Evolutionary conservation across 2,888 invertebrate species (phyloP), one percentile per base, ranked within the genome.

Genomic region (Coecobrya sp.): DNA sequence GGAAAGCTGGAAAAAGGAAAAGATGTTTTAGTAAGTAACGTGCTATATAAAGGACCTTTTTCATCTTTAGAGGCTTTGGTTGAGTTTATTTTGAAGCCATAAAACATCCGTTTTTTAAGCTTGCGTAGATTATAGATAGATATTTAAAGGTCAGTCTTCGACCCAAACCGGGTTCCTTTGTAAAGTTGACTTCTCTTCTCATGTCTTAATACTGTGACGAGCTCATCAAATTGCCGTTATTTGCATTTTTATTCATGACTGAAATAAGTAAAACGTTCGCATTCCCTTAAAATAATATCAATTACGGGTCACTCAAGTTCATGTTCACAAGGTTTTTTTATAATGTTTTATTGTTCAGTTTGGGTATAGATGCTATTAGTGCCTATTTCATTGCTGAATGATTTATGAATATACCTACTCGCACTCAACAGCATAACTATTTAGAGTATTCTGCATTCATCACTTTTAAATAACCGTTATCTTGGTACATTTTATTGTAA

Each of bases 271-370:
- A 5, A 16, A 22, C n/a, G 25, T 25, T 13, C 27, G 1, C 1
- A 16, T 16, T 68, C 36, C 25, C 65, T 25, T 65, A 62, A 65
- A 65, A 8, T 13, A 68, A 0, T 65, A 16, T 82, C 65, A 85
- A 76, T 85, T 42, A 79, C 22, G 42, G 86, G 81, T 91, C 79
- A 86, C 27, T 91, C 86, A 86, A 91, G 91, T 91, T 82, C 82
- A 82, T 79, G 91, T 82, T 42, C 76, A 76, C 25, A 86, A 36
- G 36, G 36, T 36, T 36, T 36, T 36, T 36, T 36, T 4, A 2
- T 7, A 36, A n/a, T n/a, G 36, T 36, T 36, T 36, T 36, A 36
- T 36, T 59, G 8, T 7, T 7, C 59, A 59, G 1, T 16, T 52
- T 52, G 59, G 7, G n/a, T 16, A 59, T 59, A 19, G 8, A n/a